Percentiles rank a stretch among this genome's conserved stretches.
Evolutionary conservation across 2,113 vertebrate species (phyloP).

Genomic region (Tricholaema leucomelas): DNA sequence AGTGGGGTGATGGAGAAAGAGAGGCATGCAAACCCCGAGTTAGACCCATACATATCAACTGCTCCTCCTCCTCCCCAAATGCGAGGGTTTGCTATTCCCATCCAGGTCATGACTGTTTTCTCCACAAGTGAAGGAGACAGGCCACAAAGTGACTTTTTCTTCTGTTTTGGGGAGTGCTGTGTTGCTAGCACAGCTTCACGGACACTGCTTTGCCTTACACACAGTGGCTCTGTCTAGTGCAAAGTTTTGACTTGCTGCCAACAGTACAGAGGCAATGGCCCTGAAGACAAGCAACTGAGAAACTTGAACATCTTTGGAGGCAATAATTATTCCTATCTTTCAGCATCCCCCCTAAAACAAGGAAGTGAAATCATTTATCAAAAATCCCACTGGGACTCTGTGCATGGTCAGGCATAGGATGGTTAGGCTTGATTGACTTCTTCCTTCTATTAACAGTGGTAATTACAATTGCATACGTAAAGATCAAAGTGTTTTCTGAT

Average conservation of each 20-base stretch:
- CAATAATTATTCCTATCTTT: background rate
- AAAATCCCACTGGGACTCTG: background rate
- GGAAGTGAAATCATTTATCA: background rate
- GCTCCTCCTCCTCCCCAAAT: background rate
- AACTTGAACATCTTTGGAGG: background rate
- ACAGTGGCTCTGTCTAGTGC: background rate
- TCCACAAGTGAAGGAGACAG: background rate
- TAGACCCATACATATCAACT: rapidly evolving
- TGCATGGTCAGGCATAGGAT: background rate
- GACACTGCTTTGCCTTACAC: background rate
- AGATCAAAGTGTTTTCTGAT: constrained; percentile 6
- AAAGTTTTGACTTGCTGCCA: background rate
- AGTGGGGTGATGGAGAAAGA: background rate
- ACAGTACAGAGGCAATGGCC: too few species aligned
- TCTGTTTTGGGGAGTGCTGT: background rate
- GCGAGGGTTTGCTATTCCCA: background rate
- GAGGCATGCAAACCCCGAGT: rapidly evolving
- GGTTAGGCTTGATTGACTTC: background rate
- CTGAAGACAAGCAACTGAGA: background rate
- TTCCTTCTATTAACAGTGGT: background rate
- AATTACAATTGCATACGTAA: background rate
- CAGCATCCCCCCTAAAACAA: background rate
- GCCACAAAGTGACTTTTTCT: background rate
- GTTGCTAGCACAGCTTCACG: background rate
- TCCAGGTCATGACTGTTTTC: background rate